phyloP scores from a whole-genome alignment of 1,140 invertebrate genomes.

The Drosophila saltans region DNA sequence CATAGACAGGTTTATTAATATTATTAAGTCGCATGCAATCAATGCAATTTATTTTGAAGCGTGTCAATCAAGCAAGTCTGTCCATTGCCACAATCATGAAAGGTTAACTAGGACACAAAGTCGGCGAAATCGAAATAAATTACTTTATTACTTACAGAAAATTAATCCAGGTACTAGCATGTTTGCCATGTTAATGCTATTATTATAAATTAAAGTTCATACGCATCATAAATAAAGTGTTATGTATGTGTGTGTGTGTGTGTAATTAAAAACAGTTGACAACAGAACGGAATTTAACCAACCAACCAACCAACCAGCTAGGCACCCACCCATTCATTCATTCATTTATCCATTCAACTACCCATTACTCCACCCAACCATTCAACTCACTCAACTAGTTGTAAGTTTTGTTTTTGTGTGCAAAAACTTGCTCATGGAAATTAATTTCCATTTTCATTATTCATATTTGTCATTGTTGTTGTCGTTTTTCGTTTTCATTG shows the following conservation, averaged over 20 bases:
- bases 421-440: constrained; percentile 65
- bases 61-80: constrained; percentile 51
- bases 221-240: constrained; percentile 63
- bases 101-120: constrained; percentile 7
- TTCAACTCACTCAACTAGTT: constrained; percentile 43
- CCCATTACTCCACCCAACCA: neutral
- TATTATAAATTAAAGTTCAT: constrained; percentile 52
- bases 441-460: constrained; percentile 75
- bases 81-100: constrained; percentile 1
- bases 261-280: constrained; percentile 62
- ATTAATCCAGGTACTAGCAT: constrained; percentile 26
- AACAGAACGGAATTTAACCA: constrained; percentile 24
- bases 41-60: constrained; percentile 60
- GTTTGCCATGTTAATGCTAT: constrained; percentile 16
- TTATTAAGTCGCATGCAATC: constrained; percentile 73
- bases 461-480: constrained; percentile 57
- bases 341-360: neutral
- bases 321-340: neutral
- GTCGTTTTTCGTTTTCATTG: constrained; percentile 19
- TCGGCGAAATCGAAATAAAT: constrained; percentile 39
- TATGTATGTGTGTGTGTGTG: constrained; percentile 7
- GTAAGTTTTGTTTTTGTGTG: constrained; percentile 43
- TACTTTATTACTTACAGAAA: constrained; percentile 32
- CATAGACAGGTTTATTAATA: constrained; percentile 53
- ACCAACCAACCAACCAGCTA: constrained; percentile 27